These are phyloP conservation scores for Geopemphigus sp. DNA, from an alignment of 1,140 invertebrate genomes.

Conservation along the genomic window DNA sequence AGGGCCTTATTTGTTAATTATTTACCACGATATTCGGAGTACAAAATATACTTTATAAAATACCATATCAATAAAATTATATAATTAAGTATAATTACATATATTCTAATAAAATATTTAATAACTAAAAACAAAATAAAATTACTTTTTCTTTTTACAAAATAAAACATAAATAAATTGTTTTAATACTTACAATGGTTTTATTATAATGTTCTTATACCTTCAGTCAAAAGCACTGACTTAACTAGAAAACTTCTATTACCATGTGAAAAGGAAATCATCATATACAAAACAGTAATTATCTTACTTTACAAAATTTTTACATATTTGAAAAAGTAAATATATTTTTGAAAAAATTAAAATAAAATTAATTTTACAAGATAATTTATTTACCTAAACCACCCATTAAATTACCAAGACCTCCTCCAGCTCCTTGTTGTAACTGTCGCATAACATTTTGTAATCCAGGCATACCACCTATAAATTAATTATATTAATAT, in stretches of 20 bases:
- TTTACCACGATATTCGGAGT: not conserved
- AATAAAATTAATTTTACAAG: not conserved
- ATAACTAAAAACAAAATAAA: conserved; percentile 33
- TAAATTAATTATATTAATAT: conserved; percentile 50
- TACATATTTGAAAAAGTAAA: conserved; percentile 31
- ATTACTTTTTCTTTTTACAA: conserved; percentile 37
- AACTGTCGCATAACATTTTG: conserved; percentile 98
- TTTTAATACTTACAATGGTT: conserved; percentile 8
- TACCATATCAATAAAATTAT: not conserved
- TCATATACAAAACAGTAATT: not conserved
- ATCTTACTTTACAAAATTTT: conserved; percentile 29
- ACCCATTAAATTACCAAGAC: conserved; percentile 74
- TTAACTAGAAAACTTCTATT: not conserved
- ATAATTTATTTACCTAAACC: conserved; percentile 59
- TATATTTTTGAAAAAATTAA: not conserved
- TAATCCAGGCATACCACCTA: conserved; percentile 89
- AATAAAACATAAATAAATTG: conserved; percentile 17
- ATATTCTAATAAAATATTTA: conserved; percentile 11
- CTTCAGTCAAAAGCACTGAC: not conserved
- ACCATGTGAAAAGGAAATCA: not conserved
- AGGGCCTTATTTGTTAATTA: not conserved
- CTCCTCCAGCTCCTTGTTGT: conserved; percentile 81
- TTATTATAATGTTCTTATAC: not conserved
- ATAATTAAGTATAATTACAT: conserved; percentile 2
- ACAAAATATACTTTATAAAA: not conserved